phyloP scores from a whole-genome alignment of 2,797 vertebrate species.

The Coregonus ussuriensis region DNA sequence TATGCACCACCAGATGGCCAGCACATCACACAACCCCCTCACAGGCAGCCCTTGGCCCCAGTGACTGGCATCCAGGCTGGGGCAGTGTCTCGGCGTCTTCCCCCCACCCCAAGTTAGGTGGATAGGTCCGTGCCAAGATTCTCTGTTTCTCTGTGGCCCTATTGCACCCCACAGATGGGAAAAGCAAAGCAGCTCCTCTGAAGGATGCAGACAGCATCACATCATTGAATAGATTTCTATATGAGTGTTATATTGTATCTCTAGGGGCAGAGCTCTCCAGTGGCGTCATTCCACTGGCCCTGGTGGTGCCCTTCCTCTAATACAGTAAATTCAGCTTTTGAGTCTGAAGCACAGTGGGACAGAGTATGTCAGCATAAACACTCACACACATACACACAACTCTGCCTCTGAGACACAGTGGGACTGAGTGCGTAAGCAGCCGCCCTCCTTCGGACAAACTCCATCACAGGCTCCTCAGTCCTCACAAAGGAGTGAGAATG shows the following conservation, averaged over 20 bases:
- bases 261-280: conserved; percentile 5
- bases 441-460: conserved; percentile 41
- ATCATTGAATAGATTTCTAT: not conserved
- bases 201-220: conserved; percentile 8
- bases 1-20: conserved; percentile 32
- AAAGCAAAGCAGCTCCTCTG: conserved; percentile 55
- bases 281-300: conserved; percentile 48
- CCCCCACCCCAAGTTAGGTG: conserved; percentile 52
- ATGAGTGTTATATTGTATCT: conserved; percentile 1
- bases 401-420: not conserved
- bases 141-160: conserved; percentile 26
- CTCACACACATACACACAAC: not conserved
- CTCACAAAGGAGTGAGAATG: conserved; percentile 49
- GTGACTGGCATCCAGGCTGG: conserved; percentile 31
- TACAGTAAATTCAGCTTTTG: conserved; percentile 4
- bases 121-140: conserved; percentile 50
- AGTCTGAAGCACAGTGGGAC: not conserved
- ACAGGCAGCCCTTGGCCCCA: conserved; percentile 46
- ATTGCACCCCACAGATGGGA: conserved; percentile 70
- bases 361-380: no score
- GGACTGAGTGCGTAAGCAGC: conserved; percentile 45
- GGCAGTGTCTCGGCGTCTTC: conserved; percentile 38
- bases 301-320: conserved; percentile 22
- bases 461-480: conserved; percentile 38
- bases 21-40: conserved; percentile 43